Evolutionary conservation across 1,140 invertebrate genomes (phyloP).

Genomic region (Sarcophaga peregrina): DNA sequence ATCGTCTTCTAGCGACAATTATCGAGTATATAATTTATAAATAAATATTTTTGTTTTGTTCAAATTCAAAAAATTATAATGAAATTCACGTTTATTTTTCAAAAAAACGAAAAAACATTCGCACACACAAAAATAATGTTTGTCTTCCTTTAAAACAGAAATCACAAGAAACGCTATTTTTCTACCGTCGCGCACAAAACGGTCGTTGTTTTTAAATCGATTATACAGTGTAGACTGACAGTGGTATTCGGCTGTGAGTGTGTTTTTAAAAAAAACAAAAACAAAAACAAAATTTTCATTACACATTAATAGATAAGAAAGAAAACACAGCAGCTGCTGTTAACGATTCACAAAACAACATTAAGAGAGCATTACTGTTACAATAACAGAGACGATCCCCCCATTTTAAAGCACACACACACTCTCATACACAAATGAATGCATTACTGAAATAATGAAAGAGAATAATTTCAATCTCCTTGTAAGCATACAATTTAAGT

Average conservation of each 20-base stretch:
- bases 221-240: conserved; percentile 20
- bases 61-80: conserved; percentile 1
- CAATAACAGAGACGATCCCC: conserved; percentile 30
- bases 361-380: conserved; percentile 11
- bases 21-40: not conserved
- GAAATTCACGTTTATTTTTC: conserved; percentile 25
- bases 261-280: conserved; percentile 6
- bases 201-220: conserved; percentile 40
- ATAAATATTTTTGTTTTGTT: not conserved
- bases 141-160: not conserved
- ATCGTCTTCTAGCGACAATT: not conserved
- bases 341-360: not conserved
- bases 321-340: not conserved
- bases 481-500: too few relatives aligned
- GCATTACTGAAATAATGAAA: too few relatives aligned
- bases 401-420: not conserved
- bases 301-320: conserved; percentile 25
- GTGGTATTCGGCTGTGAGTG: not conserved
- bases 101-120: not conserved
- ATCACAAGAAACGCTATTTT: not conserved
- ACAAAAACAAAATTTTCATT: conserved; percentile 11
- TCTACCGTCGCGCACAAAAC: conserved; percentile 35
- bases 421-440: not conserved
- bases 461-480: too few relatives aligned
- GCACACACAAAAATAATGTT: not conserved